Conservation (phyloP, 2,797 vertebrate genomes). For the Lithobates sylvaticus region DNA sequence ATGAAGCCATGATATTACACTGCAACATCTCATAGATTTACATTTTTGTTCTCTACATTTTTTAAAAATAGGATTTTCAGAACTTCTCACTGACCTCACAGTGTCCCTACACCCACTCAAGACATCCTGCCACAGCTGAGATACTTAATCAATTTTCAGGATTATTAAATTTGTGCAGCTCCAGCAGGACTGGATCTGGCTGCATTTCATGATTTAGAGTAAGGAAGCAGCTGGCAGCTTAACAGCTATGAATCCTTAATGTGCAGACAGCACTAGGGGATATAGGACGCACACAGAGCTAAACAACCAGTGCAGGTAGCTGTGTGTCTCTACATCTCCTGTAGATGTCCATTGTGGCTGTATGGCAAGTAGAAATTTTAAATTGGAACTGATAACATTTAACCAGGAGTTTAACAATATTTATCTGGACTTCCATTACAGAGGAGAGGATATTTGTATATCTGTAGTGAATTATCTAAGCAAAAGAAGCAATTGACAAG, state of each 20-base stretch:
- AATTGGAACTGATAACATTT: neutral
- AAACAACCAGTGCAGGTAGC: slow-evolving; percentile 20
- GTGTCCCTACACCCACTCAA: slow-evolving; percentile 53
- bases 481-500: too few relatives aligned
- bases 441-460: too few relatives aligned
- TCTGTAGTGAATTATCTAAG: too few relatives aligned
- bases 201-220: slow-evolving; percentile 52
- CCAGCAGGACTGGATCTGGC: slow-evolving; percentile 46
- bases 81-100: slow-evolving; percentile 44
- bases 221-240: slow-evolving; percentile 53
- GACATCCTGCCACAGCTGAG: slow-evolving; percentile 30
- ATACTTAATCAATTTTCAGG: slow-evolving; percentile 62
- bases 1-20: too few relatives aligned
- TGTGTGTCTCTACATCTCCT: neutral
- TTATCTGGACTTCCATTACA: too few relatives aligned
- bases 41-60: slow-evolving; percentile 20
- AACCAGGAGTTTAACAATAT: neutral
- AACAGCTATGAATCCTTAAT: slow-evolving; percentile 46
- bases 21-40: neutral
- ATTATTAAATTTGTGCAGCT: slow-evolving; percentile 62
- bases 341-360: neutral
- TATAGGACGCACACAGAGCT: slow-evolving; percentile 15
- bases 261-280: slow-evolving; percentile 21
- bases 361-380: neutral
- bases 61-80: slow-evolving; percentile 20